Conservation (phyloP, 2,797 vertebrate species). For the Uromys caudimaculatus region DNA sequence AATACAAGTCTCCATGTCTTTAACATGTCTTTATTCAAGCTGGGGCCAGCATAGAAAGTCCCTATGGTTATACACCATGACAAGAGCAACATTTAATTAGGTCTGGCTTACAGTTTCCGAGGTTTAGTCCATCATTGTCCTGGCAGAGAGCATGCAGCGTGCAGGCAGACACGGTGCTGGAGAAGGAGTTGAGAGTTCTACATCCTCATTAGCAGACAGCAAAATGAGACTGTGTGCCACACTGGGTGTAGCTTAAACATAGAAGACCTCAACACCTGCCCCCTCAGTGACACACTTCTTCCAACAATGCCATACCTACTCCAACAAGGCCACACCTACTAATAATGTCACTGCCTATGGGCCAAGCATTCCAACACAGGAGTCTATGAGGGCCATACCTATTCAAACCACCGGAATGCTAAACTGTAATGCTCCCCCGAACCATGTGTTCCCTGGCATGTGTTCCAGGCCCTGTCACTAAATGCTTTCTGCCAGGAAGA, state of each 20-base stretch:
- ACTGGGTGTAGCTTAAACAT: neutral
- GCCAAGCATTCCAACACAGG: neutral
- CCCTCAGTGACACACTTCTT: neutral
- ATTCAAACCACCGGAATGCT: neutral
- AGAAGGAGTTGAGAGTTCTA: neutral
- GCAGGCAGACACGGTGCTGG: neutral
- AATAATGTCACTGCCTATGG: neutral
- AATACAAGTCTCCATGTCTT: neutral
- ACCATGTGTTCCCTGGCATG: neutral
- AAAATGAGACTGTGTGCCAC: neutral
- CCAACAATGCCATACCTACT: neutral
- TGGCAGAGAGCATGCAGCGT: neutral
- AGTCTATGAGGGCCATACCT: neutral
- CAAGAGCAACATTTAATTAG: neutral
- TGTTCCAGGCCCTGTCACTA: neutral
- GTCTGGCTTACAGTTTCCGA: neutral
- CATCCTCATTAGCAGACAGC: neutral
- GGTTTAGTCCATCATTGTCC: neutral
- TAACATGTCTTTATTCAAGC: neutral
- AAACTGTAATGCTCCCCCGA: neutral
- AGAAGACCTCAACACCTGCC: neutral
- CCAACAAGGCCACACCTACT: neutral
- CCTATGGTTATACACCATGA: neutral
- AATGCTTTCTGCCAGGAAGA: neutral
- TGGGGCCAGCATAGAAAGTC: neutral